These are phyloP conservation scores for Teleogryllus oceanicus DNA, from an alignment of 2,888 invertebrate genomes.

Conservation along the genomic window DNA sequence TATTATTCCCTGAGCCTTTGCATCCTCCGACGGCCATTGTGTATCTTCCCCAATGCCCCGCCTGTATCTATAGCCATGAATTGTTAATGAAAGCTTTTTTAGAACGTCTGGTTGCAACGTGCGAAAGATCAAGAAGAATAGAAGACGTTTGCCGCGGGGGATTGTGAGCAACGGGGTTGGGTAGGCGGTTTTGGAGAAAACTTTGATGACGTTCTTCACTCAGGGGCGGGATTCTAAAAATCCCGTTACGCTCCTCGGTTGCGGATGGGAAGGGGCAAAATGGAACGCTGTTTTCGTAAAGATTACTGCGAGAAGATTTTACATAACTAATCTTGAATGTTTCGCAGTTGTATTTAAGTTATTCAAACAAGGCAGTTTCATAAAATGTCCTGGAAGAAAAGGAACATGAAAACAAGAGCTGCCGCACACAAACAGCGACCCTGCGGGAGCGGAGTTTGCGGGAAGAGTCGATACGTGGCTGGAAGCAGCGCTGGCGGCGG, in stretches of 20 bases:
- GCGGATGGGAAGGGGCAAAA: too few relatives aligned
- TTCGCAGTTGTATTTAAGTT: too few relatives aligned
- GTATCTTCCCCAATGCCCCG: not conserved
- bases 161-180: too few relatives aligned
- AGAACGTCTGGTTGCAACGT: not conserved
- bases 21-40: conserved; percentile 4
- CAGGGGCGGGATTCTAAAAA: too few relatives aligned
- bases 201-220: too few relatives aligned
- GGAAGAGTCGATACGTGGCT: conserved; percentile 2
- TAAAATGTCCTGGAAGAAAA: not conserved
- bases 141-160: not conserved
- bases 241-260: too few relatives aligned
- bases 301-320: too few relatives aligned
- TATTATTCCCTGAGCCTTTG: not conserved
- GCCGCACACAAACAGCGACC: not conserved
- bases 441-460: not conserved
- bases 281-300: too few relatives aligned
- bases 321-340: too few relatives aligned
- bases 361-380: too few relatives aligned
- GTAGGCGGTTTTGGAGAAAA: too few relatives aligned
- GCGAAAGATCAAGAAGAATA: not conserved
- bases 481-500: not conserved
- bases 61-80: not conserved
- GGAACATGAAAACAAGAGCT: not conserved
- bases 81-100: not conserved